These are phyloP conservation scores for Chaetorhynchus papuensis DNA, from an alignment of 2,113 vertebrate genomes.

Conservation along the genomic window DNA sequence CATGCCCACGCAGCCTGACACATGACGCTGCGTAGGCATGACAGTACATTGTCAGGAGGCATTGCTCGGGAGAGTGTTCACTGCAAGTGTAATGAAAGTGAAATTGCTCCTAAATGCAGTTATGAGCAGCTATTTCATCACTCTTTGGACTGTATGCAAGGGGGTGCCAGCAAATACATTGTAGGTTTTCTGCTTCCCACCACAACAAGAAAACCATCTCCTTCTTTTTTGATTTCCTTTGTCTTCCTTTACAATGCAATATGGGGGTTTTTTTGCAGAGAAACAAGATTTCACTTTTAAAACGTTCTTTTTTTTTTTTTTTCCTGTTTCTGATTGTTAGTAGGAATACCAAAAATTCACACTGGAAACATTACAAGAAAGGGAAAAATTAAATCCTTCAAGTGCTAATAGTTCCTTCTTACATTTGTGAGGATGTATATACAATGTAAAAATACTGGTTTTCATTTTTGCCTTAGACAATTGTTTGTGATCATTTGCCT, in stretches of 20 bases:
- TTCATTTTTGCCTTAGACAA: not conserved
- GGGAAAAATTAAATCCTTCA: not conserved
- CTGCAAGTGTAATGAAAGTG: not conserved
- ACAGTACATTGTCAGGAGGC: not conserved
- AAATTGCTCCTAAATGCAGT: not conserved
- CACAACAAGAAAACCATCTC: fast-evolving
- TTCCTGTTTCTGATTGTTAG: not conserved
- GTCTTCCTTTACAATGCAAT: not conserved
- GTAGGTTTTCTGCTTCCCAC: not conserved
- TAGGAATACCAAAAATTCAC: not conserved
- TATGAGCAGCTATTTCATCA: not conserved
- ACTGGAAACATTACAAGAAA: not conserved
- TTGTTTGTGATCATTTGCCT: not conserved
- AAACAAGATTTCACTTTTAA: not conserved
- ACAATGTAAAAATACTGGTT: not conserved
- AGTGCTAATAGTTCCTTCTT: not conserved
- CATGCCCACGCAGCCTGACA: not conserved
- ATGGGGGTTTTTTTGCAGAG: fast-evolving
- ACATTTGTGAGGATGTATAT: not conserved
- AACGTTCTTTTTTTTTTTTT: not conserved
- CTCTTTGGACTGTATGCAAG: not conserved
- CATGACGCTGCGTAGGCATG: not conserved
- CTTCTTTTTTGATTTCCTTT: not conserved
- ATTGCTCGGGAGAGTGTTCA: not conserved
- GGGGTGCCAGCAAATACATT: not conserved